Evolutionary conservation across 2,113 vertebrate species (phyloP), one percentile per base, ranked within the genome.

Genomic region (Cathartes aura): DNA sequence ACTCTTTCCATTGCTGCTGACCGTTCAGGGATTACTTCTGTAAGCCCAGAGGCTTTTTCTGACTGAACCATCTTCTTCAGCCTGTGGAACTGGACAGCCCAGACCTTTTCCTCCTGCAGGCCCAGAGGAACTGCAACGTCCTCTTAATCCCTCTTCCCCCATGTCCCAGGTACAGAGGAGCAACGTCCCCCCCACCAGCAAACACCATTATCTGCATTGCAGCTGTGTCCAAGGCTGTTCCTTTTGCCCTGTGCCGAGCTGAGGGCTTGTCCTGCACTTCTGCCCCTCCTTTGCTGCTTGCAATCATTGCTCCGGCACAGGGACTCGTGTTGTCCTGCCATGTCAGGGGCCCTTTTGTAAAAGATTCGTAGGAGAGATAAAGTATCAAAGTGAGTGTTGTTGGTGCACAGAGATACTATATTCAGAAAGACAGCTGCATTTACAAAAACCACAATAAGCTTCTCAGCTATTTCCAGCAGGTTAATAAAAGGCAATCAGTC

Each of bases 401-500:
- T 38, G 58, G 40, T 60, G 72, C 34, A 13, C 34, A 32, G 87
- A 58, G 82, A 55, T 47, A 10, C 58, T 80, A 5, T 73, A 62
- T 86, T 82, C 50, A 82, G 79, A 67, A 48, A 90, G 70, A 87
- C 74, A 85, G 85, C 45, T 93, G 79, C 92, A 48, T 94, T 91
- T 96, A 62, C 66, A 56, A 80, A 87, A 85, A 43, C 8, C 76
- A 62, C 80, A 86, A 15, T 73, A 56, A 94, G 78, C 74, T 94
- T 15, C 89, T 75, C 32, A 5, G 89, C 91, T 90, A 14, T 96
- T 97, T 96, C 92, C 82, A 96, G 78, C 62, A 80, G 95, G 95
- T 94, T 96, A 96, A 93, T 96, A 91, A 90, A 95, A 96, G 53
- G 82, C 74, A 88, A 66, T 93, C 95, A 82, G 87, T 64, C 48